These are phyloP conservation scores for Heterodera filipjevi DNA, from an alignment of 2,888 invertebrate species.

Conservation along the genomic window DNA sequence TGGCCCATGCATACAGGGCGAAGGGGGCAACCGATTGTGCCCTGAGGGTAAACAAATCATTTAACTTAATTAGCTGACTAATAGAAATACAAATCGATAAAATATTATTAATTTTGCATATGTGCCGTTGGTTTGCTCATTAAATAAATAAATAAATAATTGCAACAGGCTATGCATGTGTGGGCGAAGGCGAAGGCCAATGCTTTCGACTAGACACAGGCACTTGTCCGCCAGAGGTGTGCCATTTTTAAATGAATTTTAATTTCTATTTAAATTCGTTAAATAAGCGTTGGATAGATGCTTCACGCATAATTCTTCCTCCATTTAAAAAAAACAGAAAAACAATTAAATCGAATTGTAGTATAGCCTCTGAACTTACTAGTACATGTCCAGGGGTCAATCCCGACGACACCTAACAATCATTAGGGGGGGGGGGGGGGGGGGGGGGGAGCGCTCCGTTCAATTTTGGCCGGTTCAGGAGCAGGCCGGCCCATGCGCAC, in stretches of 20 bases:
- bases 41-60: slow-evolving; percentile 36
- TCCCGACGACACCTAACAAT: not conserved
- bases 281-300: not conserved
- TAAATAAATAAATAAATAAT: no score
- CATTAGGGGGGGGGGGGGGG: no score
- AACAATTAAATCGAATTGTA: no score
- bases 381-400: no score
- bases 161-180: slow-evolving; percentile 42
- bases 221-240: slow-evolving; percentile 48
- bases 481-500: slow-evolving; percentile 41
- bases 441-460: no score
- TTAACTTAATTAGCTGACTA: no score
- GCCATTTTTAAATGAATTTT: slow-evolving; percentile 8
- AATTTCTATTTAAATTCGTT: slow-evolving; percentile 37
- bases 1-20: slow-evolving; percentile 44
- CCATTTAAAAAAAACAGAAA: no score
- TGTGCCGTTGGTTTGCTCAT: no score
- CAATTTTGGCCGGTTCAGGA: slow-evolving; percentile 15
- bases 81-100: no score
- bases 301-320: no score
- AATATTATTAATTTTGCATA: no score
- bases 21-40: slow-evolving; percentile 42
- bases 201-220: slow-evolving; percentile 42
- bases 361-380: no score
- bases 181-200: slow-evolving; percentile 39